phyloP scores from a whole-genome alignment of 2,888 invertebrate genomes.

The Beris chalybata region DNA sequence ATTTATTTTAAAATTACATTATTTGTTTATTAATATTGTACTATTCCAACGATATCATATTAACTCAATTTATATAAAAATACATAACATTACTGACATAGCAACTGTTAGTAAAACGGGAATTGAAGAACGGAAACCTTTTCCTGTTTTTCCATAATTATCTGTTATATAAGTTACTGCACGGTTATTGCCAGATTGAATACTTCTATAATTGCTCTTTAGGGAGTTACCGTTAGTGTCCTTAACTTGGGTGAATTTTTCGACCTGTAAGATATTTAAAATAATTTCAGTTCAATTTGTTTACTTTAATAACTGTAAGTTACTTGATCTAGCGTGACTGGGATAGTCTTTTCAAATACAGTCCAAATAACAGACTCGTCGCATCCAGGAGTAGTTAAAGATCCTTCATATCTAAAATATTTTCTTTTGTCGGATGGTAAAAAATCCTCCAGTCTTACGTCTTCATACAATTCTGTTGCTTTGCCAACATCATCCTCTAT shows the following conservation, averaged over 20 bases:
- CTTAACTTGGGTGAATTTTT: conserved; percentile 53
- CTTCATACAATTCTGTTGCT: neutral
- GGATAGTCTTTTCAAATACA: conserved; percentile 61
- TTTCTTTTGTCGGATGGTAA: conserved; percentile 49
- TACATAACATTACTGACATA: too few species aligned
- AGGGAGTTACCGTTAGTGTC: conserved; percentile 48
- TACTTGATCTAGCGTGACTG: conserved; percentile 60
- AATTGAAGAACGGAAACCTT: too few species aligned
- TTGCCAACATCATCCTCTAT: conserved; percentile 35
- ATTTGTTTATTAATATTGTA: too few species aligned
- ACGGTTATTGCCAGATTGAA: conserved; percentile 49
- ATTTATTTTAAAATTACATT: too few species aligned
- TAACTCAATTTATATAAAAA: too few species aligned
- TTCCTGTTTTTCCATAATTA: neutral
- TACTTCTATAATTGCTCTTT: conserved; percentile 57
- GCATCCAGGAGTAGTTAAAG: conserved; percentile 74
- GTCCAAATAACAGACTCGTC: conserved; percentile 77
- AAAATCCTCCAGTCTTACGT: conserved; percentile 8
- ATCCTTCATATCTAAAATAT: conserved; percentile 69
- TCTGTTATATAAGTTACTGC: conserved; percentile 46
- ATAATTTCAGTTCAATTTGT: conserved; percentile 28
- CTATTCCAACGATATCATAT: too few species aligned
- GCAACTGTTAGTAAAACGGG: too few species aligned
- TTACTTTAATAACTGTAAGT: neutral
- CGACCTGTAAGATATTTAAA: conserved; percentile 47